Conservation (phyloP, 35 echinoderm and acorn worm species). For the Acanthaster planci region DNA sequence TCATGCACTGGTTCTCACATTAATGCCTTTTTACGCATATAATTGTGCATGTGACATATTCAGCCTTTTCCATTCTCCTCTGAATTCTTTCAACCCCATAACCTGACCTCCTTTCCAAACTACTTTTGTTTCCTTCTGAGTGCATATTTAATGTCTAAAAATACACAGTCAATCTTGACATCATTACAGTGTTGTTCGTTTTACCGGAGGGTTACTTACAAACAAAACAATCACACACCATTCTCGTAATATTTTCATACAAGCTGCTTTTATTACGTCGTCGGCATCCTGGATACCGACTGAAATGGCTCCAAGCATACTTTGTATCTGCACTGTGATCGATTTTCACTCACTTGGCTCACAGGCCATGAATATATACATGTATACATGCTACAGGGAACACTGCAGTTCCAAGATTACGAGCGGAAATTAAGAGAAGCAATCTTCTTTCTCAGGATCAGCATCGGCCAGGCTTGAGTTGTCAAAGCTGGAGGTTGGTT, state of each 20-base stretch:
- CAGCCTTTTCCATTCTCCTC: too few relatives aligned
- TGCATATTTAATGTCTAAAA: too few relatives aligned
- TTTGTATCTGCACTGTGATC: constrained; percentile 8
- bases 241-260: neutral
- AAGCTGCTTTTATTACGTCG: neutral
- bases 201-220: neutral
- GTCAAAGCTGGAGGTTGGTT: too few relatives aligned
- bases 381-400: neutral
- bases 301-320: neutral
- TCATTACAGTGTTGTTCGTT: neutral
- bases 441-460: neutral
- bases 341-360: constrained; percentile 6
- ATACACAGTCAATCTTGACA: too few relatives aligned
- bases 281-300: neutral
- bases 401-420: neutral
- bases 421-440: neutral
- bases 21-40: too few relatives aligned
- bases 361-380: neutral
- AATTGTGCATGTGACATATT: too few relatives aligned
- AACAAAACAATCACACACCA: neutral
- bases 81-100: too few relatives aligned
- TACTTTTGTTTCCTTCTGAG: too few relatives aligned
- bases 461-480: too few relatives aligned
- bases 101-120: too few relatives aligned
- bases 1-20: too few relatives aligned